Conservation (phyloP, 2,797 vertebrate species). For the Percopsis omiscomaycus region DNA sequence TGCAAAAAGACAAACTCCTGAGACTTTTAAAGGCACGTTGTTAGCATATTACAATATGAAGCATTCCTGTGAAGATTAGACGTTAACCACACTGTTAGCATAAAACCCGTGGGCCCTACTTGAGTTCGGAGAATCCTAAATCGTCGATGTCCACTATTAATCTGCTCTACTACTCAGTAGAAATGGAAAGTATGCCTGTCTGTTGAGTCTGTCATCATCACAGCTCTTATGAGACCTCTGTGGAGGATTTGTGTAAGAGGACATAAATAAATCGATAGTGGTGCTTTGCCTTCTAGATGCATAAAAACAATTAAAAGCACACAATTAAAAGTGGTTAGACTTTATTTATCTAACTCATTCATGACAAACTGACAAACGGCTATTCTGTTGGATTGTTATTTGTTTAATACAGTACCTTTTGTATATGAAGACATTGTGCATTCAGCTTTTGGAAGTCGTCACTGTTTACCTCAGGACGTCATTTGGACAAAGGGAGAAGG, state of each 20-base stretch:
- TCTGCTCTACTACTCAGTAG: not conserved
- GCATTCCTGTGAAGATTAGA: too few species aligned
- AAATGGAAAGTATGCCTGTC: slow-evolving; percentile 11
- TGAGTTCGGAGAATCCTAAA: not conserved
- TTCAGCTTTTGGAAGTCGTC: not conserved
- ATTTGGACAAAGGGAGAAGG: not conserved
- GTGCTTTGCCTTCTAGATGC: slow-evolving; percentile 4
- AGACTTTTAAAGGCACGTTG: not conserved
- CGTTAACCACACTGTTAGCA: too few species aligned
- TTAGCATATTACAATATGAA: not conserved
- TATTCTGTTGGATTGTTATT: too few species aligned
- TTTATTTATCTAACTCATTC: too few species aligned
- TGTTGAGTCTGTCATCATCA: not conserved
- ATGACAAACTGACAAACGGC: slow-evolving; percentile 1
- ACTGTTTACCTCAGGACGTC: not conserved
- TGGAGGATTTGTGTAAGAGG: slow-evolving; percentile 7
- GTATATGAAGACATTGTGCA: not conserved
- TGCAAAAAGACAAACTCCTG: not conserved
- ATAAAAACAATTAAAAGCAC: slow-evolving; percentile 4
- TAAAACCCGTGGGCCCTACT: not conserved
- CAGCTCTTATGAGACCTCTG: not conserved
- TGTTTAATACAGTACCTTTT: too few species aligned
- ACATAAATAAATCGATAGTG: slow-evolving; percentile 5
- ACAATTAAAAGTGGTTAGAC: not conserved
- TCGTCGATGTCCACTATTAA: slow-evolving; percentile 2